phyloP scores from a whole-genome alignment of 2,113 vertebrate species.

The Salvelinus alpinus region DNA sequence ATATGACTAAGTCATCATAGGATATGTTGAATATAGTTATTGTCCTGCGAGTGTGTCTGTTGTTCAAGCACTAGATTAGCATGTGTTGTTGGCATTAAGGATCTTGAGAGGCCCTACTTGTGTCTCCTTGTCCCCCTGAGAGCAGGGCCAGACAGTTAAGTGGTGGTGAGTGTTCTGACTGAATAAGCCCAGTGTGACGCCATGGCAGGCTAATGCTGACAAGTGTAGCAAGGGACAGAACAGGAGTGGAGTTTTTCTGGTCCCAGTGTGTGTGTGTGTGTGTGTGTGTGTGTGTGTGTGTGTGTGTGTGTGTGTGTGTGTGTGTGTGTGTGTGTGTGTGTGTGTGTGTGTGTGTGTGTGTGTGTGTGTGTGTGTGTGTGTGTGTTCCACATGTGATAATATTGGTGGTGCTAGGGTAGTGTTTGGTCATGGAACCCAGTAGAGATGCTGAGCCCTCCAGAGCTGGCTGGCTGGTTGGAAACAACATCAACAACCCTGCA shows the following conservation, averaged over 20 bases:
- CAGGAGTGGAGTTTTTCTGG: neutral
- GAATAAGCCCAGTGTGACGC: neutral
- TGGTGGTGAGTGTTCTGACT: neutral
- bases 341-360: no score
- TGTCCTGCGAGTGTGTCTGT: no score
- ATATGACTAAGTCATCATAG: no score
- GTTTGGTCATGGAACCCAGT: neutral
- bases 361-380: neutral
- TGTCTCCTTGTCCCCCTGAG: no score
- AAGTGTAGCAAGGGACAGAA: neutral
- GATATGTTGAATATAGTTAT: no score
- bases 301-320: no score
- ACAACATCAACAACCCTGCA: neutral
- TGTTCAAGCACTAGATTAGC: no score
- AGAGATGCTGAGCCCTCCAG: constrained; percentile 10
- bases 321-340: no score
- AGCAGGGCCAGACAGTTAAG: neutral
- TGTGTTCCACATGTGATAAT: neutral
- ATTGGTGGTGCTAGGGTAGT: neutral
- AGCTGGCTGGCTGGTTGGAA: neutral
- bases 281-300: no score
- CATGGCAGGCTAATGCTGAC: neutral
- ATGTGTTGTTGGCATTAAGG: no score
- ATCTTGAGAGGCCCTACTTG: no score
- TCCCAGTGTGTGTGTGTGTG: no score